Evolutionary conservation across 2,797 vertebrate genomes (phyloP).

Genomic region (Salarias fasciatus): DNA sequence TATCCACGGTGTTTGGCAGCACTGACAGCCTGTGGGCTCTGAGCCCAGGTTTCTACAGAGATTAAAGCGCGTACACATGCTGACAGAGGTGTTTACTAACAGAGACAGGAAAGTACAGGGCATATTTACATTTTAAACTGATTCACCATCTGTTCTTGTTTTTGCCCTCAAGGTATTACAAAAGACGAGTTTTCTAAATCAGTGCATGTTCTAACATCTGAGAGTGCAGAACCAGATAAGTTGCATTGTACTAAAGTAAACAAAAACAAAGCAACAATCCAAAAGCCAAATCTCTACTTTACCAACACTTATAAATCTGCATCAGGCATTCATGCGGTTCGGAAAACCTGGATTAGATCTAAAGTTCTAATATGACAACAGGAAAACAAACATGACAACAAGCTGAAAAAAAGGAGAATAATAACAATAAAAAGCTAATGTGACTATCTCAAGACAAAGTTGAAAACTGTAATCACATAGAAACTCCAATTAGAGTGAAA

Average conservation of each 20-base stretch:
- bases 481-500: neutral
- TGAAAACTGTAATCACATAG: too few relatives aligned
- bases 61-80: constrained; percentile 3
- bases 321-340: too few relatives aligned
- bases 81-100: constrained; percentile 12
- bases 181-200: neutral
- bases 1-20: neutral
- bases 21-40: constrained; percentile 2
- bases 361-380: neutral
- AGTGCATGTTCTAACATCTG: too few relatives aligned
- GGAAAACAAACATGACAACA: too few relatives aligned
- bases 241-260: too few relatives aligned
- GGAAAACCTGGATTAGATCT: neutral
- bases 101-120: constrained; percentile 4
- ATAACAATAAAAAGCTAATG: neutral
- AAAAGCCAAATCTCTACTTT: too few relatives aligned
- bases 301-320: too few relatives aligned
- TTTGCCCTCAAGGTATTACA: too few relatives aligned
- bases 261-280: too few relatives aligned
- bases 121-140: neutral
- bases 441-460: neutral
- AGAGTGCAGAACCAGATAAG: too few relatives aligned
- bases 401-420: neutral
- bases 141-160: neutral
- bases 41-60: neutral